These are phyloP conservation scores for Adelognathus sp. DNA, from an alignment of 2,888 invertebrate species.

Conservation along the genomic window DNA sequence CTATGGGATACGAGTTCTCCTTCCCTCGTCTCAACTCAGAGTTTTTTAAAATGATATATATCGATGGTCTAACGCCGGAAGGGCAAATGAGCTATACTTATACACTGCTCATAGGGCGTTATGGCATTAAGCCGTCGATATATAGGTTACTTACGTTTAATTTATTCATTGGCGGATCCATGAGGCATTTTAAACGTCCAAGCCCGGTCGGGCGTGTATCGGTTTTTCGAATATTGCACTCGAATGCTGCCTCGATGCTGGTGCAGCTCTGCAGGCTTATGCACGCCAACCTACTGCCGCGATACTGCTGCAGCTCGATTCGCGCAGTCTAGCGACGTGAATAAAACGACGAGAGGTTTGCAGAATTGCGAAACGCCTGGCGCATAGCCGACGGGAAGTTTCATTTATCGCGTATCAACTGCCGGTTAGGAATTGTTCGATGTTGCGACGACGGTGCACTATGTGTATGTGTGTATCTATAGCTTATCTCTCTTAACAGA, in stretches of 20 bases:
- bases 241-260: conserved; percentile 32
- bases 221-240: conserved; percentile 62
- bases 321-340: neutral
- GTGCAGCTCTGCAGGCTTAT: conserved; percentile 44
- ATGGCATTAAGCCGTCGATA: no score
- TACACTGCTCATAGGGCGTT: no score
- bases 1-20: conserved; percentile 36
- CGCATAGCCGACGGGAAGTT: conserved; percentile 19
- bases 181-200: conserved; percentile 66
- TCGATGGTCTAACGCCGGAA: no score
- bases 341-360: conserved; percentile 11
- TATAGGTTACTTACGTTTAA: conserved; percentile 62
- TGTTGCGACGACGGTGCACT: neutral
- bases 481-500: neutral
- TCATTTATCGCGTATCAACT: conserved; percentile 52
- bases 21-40: neutral
- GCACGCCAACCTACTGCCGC: conserved; percentile 35
- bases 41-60: no score
- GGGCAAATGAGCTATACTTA: no score
- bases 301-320: neutral
- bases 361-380: neutral
- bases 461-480: neutral
- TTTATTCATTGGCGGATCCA: conserved; percentile 68
- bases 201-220: conserved; percentile 59
- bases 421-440: conserved; percentile 27